Evolutionary conservation across 2,888 invertebrate species (phyloP).

Genomic region (Pediacus dermestoides): DNA sequence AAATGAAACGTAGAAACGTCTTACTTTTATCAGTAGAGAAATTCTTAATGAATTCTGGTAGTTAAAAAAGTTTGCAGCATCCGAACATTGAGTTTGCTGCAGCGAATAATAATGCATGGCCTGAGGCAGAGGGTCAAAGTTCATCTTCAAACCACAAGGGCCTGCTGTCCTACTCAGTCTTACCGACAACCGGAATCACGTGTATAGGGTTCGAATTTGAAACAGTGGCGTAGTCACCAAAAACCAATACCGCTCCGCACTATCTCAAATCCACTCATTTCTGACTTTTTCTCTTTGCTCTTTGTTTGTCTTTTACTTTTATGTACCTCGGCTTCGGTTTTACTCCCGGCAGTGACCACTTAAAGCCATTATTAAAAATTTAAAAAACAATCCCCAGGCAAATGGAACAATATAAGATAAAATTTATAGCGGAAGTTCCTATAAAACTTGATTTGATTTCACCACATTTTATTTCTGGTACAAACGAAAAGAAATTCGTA

Average conservation of each 20-base stretch:
- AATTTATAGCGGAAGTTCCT: no score
- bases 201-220: constrained; percentile 32
- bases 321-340: no score
- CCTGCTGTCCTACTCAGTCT: constrained; percentile 26
- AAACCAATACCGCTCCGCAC: constrained; percentile 2
- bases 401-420: no score
- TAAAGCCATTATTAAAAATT: no score
- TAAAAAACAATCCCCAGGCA: no score
- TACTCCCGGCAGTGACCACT: no score
- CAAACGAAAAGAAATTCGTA: no score
- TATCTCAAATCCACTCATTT: constrained; percentile 5
- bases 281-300: constrained; percentile 4
- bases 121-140: constrained; percentile 41
- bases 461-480: no score
- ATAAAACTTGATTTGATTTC: no score
- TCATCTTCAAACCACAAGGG: constrained; percentile 36
- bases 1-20: constrained; percentile 50
- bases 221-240: constrained; percentile 19
- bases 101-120: constrained; percentile 49
- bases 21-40: constrained; percentile 49
- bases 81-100: constrained; percentile 48
- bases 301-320: constrained; percentile 8
- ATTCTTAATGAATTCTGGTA: constrained; percentile 51
- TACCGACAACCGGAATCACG: constrained; percentile 30
- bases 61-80: constrained; percentile 51